Percentiles rank a stretch among this genome's conserved stretches.
phyloP scores from a whole-genome alignment of 37 sponge, comb jelly and placozoan genomes.

The Theonella swinhoei region DNA sequence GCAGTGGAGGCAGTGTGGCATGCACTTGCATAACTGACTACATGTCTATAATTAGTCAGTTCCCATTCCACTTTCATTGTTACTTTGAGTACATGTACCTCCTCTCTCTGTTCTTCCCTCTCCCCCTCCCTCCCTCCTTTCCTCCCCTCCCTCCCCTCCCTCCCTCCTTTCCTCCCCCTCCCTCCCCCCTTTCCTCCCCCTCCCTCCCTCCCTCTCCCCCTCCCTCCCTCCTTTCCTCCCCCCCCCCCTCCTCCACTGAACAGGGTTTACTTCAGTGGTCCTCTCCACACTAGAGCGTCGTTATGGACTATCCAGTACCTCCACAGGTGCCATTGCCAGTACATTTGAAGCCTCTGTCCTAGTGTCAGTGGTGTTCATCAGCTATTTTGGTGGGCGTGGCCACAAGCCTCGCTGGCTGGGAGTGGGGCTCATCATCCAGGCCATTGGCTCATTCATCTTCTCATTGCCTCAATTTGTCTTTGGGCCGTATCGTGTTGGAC shows the following conservation, averaged over 20 bases:
- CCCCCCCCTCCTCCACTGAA: not conserved
- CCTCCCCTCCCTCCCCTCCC: no score
- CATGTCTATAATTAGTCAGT: no score
- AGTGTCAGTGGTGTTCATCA: constrained; percentile 60
- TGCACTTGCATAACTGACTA: no score
- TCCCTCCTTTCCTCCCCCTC: no score
- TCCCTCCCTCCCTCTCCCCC: not conserved
- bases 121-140: no score
- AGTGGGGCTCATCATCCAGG: constrained; percentile 33
- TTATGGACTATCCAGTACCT: constrained; percentile 65
- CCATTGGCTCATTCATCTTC: constrained; percentile 70
- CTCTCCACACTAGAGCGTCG: constrained; percentile 74
- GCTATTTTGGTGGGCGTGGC: constrained; percentile 83
- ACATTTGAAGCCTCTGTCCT: constrained; percentile 69
- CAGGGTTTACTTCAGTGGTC: constrained; percentile 75
- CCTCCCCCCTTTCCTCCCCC: no score
- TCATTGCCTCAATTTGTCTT: constrained; percentile 76
- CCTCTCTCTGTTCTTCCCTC: no score
- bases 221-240: not conserved
- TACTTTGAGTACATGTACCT: no score
- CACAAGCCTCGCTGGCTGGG: constrained; percentile 87
- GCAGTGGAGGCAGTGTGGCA: no score
- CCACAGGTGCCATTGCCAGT: constrained; percentile 61
- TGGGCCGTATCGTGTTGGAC: constrained; percentile 25
- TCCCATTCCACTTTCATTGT: no score